Conservation (phyloP, 2,888 invertebrate species). For the Tinea trinotella region DNA sequence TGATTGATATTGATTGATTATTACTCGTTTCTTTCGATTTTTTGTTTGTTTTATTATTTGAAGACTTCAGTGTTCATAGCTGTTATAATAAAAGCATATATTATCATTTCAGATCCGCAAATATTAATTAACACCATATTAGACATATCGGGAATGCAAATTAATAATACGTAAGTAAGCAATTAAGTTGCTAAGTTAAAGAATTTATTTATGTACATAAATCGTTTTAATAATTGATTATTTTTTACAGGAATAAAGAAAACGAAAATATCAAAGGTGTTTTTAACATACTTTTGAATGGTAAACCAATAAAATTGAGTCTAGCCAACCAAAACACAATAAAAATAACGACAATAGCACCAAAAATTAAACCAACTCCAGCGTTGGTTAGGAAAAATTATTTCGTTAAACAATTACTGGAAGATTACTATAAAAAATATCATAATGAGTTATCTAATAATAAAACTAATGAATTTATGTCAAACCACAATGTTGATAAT, state of each 20-base stretch:
- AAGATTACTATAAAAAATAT: constrained; percentile 9
- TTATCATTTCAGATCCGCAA: constrained; percentile 34
- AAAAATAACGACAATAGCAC: not conserved
- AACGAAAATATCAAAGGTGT: constrained; percentile 39
- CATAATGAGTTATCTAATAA: not conserved
- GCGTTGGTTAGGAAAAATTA: not conserved
- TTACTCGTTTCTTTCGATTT: no score
- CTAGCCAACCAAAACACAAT: constrained; percentile 2
- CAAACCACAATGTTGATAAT: not conserved
- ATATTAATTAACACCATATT: constrained; percentile 46
- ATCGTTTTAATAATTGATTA: not conserved
- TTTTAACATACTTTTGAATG: constrained; percentile 47
- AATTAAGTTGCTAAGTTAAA: constrained; percentile 30
- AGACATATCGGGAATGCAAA: constrained; percentile 36
- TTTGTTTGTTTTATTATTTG: no score
- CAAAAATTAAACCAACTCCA: not conserved
- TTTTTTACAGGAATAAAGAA: constrained; percentile 19
- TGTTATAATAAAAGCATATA: constrained; percentile 21
- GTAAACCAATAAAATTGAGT: constrained; percentile 37
- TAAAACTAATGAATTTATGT: not conserved
- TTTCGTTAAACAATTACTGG: not conserved
- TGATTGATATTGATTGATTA: no score
- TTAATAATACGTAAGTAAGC: constrained; percentile 33
- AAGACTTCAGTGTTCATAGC: no score
- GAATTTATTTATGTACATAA: not conserved